Evolutionary conservation across 92 coral and sea anemone genomes (phyloP), one percentile per base, ranked within the genome.

Genomic region (Porites divaricata): DNA sequence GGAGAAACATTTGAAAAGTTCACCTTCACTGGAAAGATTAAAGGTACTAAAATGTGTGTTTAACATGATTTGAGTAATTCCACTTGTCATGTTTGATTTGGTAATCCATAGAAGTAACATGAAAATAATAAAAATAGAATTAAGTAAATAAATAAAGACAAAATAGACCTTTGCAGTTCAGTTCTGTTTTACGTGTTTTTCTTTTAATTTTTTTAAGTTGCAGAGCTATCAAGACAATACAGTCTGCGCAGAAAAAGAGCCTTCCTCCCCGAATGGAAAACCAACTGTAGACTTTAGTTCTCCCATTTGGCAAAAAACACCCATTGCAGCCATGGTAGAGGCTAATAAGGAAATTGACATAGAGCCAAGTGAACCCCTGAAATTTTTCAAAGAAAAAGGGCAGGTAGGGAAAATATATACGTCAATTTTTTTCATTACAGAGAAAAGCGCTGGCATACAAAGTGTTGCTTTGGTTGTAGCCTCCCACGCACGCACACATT

Each of bases 271-370:
- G 25, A 70, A 69, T 15, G 85, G 54, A 80, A 63, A 89, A 8
- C 85, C 67, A 8, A 70, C 51, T 52, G 69, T 83, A 57, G 75
- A 83, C 70, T 80, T 88, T 77, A 78, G 79, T 73, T 84, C 94
- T 57, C 87, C 84, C 20, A 79, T 91, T 28, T 88, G 89, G 82
- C 89, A 84, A 71, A 88, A 91, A 81, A 91, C 94, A 14, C 86
- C 88, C 13, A 66, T 91, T 23, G 91, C 92, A 16, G 71, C 80
- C 10, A 74, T 83, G 53, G 41, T 76, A 54, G 87, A 81, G 65
- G 8, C 48, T 20, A 54, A 57, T 19, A 26, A 41, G 28, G 16
- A 49, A 7, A 61, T 0, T 48, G 65, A 25, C 11, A 72, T 45
- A 22, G 51, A 59, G 45, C 45, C 45, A 35, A 35, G 45, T 0